Evolutionary conservation across 2,113 vertebrate species (phyloP).

Genomic region (Ancistrus triradiatus): DNA sequence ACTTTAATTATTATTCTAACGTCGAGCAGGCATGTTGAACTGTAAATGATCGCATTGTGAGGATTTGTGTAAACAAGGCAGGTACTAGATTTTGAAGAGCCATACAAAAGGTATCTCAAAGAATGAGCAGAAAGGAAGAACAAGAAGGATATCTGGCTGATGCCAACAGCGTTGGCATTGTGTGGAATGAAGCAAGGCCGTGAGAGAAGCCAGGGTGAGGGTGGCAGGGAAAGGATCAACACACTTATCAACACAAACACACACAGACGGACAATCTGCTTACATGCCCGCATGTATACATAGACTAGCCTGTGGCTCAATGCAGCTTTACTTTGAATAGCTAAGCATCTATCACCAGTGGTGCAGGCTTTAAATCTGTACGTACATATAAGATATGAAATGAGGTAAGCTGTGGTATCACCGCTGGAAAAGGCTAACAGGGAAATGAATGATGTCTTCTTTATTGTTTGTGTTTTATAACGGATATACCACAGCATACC

Average conservation of each 20-base stretch:
- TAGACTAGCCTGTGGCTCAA: background rate
- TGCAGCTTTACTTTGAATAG: constrained; percentile 16
- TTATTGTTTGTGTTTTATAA: too few species aligned
- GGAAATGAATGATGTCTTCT: too few species aligned
- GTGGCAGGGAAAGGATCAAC: constrained; percentile 1
- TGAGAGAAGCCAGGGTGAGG: constrained; percentile 18
- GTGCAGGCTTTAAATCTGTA: constrained; percentile 10
- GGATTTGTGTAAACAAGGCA: constrained; percentile 1
- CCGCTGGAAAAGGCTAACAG: too few species aligned
- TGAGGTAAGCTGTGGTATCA: too few species aligned
- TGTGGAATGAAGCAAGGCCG: constrained; percentile 22
- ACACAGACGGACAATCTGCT: background rate
- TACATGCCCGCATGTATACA: background rate
- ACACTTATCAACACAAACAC: constrained; percentile 5
- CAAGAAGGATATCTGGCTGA: constrained; percentile 18
- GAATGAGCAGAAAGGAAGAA: constrained; percentile 9
- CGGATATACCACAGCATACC: too few species aligned
- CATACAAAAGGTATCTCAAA: background rate
- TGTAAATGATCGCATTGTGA: background rate
- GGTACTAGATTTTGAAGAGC: constrained; percentile 1
- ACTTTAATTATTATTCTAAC: too few species aligned
- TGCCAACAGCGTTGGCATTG: constrained; percentile 17
- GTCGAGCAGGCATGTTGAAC: too few species aligned
- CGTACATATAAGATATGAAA: constrained; percentile 5
- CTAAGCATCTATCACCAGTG: constrained; percentile 11